Conservation (phyloP, 2,888 invertebrate genomes). For the Drosophila gaucha region DNA sequence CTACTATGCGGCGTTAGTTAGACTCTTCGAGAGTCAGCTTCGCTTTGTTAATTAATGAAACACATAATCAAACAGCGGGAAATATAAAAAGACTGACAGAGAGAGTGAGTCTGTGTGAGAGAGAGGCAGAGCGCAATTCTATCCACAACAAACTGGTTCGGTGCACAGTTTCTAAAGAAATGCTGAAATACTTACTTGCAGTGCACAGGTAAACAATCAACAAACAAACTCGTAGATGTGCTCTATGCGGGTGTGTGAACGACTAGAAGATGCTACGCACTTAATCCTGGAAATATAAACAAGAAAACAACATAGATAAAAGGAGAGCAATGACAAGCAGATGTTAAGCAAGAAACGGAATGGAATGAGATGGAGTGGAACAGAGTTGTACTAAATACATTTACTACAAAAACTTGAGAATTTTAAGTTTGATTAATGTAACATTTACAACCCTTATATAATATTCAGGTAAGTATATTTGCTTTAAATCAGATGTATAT, state of each 20-base stretch:
- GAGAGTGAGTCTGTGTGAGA: not conserved
- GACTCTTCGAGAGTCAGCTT: slow-evolving; percentile 25
- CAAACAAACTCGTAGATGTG: slow-evolving; percentile 2
- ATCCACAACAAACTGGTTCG: slow-evolving; percentile 49
- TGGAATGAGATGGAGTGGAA: not conserved
- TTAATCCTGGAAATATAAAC: not conserved
- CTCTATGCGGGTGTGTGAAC: not conserved
- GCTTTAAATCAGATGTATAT: too few relatives aligned
- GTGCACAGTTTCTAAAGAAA: slow-evolving; percentile 45
- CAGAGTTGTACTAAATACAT: not conserved
- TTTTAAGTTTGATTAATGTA: not conserved
- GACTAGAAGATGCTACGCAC: not conserved
- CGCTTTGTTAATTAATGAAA: slow-evolving; percentile 59
- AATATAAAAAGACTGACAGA: not conserved
- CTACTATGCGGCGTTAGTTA: slow-evolving; percentile 44
- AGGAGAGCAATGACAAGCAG: not conserved
- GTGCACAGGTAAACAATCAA: slow-evolving; percentile 46
- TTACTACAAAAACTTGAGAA: not conserved
- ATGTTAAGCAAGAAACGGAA: too few relatives aligned
- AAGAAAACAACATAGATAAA: too few relatives aligned
- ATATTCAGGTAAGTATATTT: not conserved
- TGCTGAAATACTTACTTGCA: slow-evolving; percentile 51
- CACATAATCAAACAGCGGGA: slow-evolving; percentile 29
- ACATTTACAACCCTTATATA: not conserved
- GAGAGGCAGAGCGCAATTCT: not conserved